A percentile compares a stretch with the other conserved stretches of the same genome.
These are phyloP conservation scores for Aleadryas rufinucha DNA, from an alignment of 2,113 vertebrate species.

Conservation along the genomic window DNA sequence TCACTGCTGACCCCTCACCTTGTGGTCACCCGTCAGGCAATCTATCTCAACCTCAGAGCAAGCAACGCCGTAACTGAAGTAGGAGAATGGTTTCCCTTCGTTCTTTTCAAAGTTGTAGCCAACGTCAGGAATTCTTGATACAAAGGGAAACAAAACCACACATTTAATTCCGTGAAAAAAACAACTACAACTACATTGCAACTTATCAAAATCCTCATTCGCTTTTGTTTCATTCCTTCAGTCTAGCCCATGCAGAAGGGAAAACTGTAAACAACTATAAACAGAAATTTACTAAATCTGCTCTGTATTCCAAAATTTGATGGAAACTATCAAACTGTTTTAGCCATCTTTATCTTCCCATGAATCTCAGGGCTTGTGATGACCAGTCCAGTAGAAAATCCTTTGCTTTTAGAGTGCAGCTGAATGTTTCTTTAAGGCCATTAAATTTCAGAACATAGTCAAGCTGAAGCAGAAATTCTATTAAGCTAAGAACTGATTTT, in stretches of 20 bases:
- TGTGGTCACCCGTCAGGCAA: slow-evolving; percentile 92
- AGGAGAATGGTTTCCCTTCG: slow-evolving; percentile 84
- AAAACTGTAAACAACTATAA: background rate
- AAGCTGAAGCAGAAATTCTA: background rate
- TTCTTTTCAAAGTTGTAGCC: slow-evolving; percentile 85
- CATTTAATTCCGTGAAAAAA: background rate
- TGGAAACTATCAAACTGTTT: background rate
- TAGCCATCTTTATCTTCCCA: background rate
- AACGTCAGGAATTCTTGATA: slow-evolving; percentile 82
- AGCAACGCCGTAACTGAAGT: slow-evolving; percentile 88
- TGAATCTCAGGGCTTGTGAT: background rate
- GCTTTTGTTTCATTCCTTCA: background rate
- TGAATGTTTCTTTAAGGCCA: background rate
- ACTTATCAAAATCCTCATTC: background rate
- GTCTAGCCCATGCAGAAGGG: background rate
- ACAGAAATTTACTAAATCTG: background rate
- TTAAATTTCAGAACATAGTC: background rate
- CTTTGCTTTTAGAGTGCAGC: background rate
- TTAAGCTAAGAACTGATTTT: background rate
- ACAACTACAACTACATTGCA: background rate
- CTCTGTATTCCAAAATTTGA: background rate
- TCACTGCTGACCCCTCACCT: slow-evolving; percentile 75
- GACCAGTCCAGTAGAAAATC: background rate
- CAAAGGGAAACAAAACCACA: background rate
- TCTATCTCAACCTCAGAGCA: slow-evolving; percentile 95